Percentiles rank a stretch among this genome's conserved stretches.
phyloP scores from a whole-genome alignment of 2,797 vertebrate species.

The Bufotes viridis region DNA sequence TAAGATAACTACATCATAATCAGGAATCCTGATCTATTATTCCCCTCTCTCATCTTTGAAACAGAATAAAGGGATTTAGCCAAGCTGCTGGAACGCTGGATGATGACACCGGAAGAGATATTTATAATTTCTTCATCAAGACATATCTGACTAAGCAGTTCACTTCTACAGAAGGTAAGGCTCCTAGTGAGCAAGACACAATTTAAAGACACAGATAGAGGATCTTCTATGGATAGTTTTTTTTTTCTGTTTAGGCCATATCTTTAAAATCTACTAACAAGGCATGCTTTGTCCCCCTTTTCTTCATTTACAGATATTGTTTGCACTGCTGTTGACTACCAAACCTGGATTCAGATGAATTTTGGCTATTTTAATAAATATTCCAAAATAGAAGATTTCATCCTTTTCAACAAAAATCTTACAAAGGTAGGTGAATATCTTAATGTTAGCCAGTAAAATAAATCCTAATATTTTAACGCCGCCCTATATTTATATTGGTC shows the following conservation, averaged over 20 bases:
- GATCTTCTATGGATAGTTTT: no score
- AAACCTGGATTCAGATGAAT: background rate
- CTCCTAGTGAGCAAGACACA: no score
- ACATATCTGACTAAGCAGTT: background rate
- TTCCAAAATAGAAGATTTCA: background rate
- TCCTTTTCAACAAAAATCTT: no score
- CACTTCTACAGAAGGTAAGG: constrained; percentile 13
- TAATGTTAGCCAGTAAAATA: no score
- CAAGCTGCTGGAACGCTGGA: background rate
- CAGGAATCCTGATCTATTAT: no score
- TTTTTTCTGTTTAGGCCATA: no score
- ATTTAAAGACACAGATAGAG: no score
- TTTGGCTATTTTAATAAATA: background rate
- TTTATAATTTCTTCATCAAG: constrained; percentile 42
- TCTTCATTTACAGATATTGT: background rate
- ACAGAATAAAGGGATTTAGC: constrained; percentile 43
- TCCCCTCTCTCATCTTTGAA: background rate
- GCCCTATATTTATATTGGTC: no score
- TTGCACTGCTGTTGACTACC: background rate
- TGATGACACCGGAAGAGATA: background rate
- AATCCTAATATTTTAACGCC: no score
- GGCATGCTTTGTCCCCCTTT: no score
- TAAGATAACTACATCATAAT: no score
- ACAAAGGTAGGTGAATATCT: no score
- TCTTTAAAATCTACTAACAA: background rate